Base-by-base conservation (phyloP, 2,113 vertebrate species). In the Fulica atra region DNA sequence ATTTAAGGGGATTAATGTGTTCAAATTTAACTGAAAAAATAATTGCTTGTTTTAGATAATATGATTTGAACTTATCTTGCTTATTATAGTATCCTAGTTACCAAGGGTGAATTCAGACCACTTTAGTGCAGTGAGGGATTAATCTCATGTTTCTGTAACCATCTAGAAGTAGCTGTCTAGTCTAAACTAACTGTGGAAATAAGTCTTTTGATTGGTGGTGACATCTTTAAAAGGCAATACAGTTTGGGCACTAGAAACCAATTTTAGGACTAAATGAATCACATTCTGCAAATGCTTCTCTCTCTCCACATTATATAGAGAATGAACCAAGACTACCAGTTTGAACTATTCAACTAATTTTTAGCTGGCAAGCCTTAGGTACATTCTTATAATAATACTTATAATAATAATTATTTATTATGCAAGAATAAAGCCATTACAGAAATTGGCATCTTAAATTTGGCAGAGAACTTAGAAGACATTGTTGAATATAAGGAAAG, bases 221-320 rank as follows among this genome's bases (percentile, higher is more conserved):
- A 28, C 51, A 61, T 35, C 25, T 86, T 82, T 70, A 74, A 85
- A 86, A 88, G 38, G 14, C 26, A 82, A 53, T 24, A 60, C 2
- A 42, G 21, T 74, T 70, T 79, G 7, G 8, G 14, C 36, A 61
- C 10, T 42, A 74, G 46, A 91, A 93, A 63, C 35, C 7, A 78
- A 66, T 82, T 86, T 51, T 38, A n/a, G 65, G 29, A 64, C 46
- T 50, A 60, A 94, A 81, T 69, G 15, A 68, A 17, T 63, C 33
- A n/a, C 7, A 19, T 19, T 26, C 16, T n/a, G 5, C 31, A 10
- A 36, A 64, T 54, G 18, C 0, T 0, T 44, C 5, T 51, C 81
- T 85, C 20, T 63, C 15, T 50, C 21, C 19, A 42, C 1, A 4
- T 66, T 66, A 7, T 13, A 12, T 7, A 16, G 4, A 33, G 13